Conservation (phyloP, 1,140 invertebrate species). For the Gonatopus flavifemur region DNA sequence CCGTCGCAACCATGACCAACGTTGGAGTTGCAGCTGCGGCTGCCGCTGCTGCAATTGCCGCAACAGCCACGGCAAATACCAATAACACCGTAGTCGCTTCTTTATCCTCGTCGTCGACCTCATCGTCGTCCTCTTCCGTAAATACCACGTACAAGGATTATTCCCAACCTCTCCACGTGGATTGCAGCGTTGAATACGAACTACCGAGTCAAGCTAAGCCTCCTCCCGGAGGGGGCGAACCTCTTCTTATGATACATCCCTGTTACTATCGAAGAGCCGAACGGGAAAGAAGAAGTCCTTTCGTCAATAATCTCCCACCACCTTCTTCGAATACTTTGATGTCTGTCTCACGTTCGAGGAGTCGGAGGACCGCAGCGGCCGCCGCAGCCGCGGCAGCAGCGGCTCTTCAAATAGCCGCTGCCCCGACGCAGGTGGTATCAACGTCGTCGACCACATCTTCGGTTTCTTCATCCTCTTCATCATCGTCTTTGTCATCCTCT, state of each 20-base stretch:
- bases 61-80: slow-evolving; percentile 17
- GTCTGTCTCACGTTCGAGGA: slow-evolving; percentile 25
- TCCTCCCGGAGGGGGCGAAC: slow-evolving; percentile 74
- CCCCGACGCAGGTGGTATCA: slow-evolving; percentile 15
- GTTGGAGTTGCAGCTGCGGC: slow-evolving; percentile 17
- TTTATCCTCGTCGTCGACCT: slow-evolving; percentile 28
- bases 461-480: slow-evolving; percentile 5
- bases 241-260: slow-evolving; percentile 82
- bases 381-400: slow-evolving; percentile 1
- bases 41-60: slow-evolving; percentile 15
- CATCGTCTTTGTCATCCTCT: slow-evolving; percentile 7
- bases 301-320: slow-evolving; percentile 71
- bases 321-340: slow-evolving; percentile 31
- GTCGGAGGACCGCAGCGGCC: slow-evolving; percentile 16
- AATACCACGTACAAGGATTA: slow-evolving; percentile 62
- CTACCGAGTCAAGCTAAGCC: slow-evolving; percentile 79
- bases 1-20: slow-evolving; percentile 9
- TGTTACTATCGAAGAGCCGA: slow-evolving; percentile 81
- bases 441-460: slow-evolving; percentile 9
- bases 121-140: slow-evolving; percentile 16
- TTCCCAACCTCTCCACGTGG: slow-evolving; percentile 76
- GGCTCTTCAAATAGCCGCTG: too few species aligned
- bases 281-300: slow-evolving; percentile 72
- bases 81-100: slow-evolving; percentile 21
- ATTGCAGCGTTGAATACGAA: slow-evolving; percentile 84